Evolutionary conservation across 2,797 vertebrate species (phyloP).

Genomic region (Anguilla anguilla): DNA sequence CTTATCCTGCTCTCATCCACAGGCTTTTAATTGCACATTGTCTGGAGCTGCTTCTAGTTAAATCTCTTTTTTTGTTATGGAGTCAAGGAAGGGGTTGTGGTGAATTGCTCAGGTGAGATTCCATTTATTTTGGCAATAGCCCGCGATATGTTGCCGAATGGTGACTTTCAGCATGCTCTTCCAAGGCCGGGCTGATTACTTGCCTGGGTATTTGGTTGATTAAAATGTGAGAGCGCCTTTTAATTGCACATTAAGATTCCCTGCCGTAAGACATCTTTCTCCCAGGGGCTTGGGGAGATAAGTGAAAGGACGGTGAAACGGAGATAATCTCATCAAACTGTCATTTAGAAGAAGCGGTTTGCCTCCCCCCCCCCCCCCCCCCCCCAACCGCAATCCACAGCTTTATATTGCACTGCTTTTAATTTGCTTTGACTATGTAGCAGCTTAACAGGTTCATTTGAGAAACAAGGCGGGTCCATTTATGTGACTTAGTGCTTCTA

Average conservation of each 20-base stretch:
- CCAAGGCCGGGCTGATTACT: not conserved
- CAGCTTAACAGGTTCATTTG: not conserved
- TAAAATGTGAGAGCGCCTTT: slow-evolving; percentile 4
- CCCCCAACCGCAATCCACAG: not conserved
- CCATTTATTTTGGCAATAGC: not conserved
- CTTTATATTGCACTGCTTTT: not conserved
- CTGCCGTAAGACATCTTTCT: not conserved
- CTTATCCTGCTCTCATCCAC: not conserved
- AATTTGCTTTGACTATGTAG: not conserved
- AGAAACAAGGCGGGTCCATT: not conserved
- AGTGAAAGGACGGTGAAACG: not conserved
- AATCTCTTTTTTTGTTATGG: not conserved
- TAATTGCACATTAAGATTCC: slow-evolving; percentile 20
- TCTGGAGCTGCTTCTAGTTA: not conserved
- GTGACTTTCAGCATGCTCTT: not conserved
- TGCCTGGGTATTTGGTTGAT: slow-evolving; percentile 14
- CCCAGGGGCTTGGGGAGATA: not conserved
- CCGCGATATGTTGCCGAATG: not conserved
- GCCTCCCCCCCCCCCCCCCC: not conserved
- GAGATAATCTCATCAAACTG: slow-evolving; percentile 1
- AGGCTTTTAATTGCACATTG: not conserved
- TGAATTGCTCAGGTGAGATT: not conserved
- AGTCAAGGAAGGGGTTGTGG: not conserved
- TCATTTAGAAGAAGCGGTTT: not conserved
- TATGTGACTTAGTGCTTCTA: not conserved